Evolutionary conservation across 2,888 invertebrate genomes (phyloP), one percentile per base, ranked within the genome.

Genomic region (Mylabris sibirica): DNA sequence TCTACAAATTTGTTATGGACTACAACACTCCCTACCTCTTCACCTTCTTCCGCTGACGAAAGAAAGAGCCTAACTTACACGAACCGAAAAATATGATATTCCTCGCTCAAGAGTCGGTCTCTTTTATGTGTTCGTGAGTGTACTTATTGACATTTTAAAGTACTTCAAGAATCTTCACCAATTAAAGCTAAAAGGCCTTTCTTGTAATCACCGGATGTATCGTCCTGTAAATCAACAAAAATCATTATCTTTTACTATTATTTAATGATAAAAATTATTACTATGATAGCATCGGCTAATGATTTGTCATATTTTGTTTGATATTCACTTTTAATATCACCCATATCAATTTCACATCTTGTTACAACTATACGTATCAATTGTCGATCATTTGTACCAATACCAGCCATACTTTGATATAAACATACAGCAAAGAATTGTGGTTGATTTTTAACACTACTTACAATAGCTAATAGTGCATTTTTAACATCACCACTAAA

Each of bases 131-230:
- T n/a, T n/a, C n/a, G n/a, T n/a, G n/a, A n/a, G n/a, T n/a, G n/a
- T n/a, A n/a, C n/a, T n/a, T n/a, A n/a, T n/a, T n/a, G n/a, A n/a
- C n/a, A n/a, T 6, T 17, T 4, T 3, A 3, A 14, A n/a, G 12
- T n/a, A 41, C 12, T n/a, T 41, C 14, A 12, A 41, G 3, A 12
- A 41, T 14, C 9, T 69, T 82, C 83, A 24, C 82, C 90, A 68
- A 93, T 87, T 1, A 94, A 85, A 53, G 92, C 93, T 62, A 95
- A 86, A 53, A 96, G 86, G 74, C 93, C 91, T 81, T 93, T 94
- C 84, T 94, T 94, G 87, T 95, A 96, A 82, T 96, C 92, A 34
- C 96, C 96, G 62, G 93, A 93, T 75, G 93, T 92, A 78, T 96
- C 95, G 34, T 90, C 92, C 61, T 70, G 59, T n/a, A 68, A 67